These are phyloP conservation scores for Ommatoiulus sabulosus DNA, from an alignment of 2,888 invertebrate genomes.

Conservation along the genomic window DNA sequence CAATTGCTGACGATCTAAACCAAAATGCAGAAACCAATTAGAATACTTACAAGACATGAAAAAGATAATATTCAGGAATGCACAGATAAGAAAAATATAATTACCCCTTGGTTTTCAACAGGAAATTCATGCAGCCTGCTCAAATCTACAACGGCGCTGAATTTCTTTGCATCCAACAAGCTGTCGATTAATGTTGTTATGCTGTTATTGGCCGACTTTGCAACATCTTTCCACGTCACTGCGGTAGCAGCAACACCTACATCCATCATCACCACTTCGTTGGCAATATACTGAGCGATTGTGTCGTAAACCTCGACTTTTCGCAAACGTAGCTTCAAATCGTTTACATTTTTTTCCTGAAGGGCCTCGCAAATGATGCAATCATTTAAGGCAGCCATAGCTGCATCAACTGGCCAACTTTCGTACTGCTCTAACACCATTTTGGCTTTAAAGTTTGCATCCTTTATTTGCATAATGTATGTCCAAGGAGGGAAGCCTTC, in stretches of 20 bases:
- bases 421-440: slow-evolving; percentile 16
- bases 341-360: not conserved
- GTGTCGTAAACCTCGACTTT: slow-evolving; percentile 7
- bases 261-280: not conserved
- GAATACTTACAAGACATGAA: not conserved
- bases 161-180: not conserved
- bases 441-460: not conserved
- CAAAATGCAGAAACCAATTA: not conserved
- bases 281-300: not conserved
- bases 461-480: slow-evolving; percentile 47
- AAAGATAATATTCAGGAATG: not conserved
- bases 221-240: not conserved
- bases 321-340: not conserved
- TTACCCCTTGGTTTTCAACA: slow-evolving; percentile 35
- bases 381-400: slow-evolving; percentile 34
- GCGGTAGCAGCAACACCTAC: not conserved
- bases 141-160: slow-evolving; percentile 43
- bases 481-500: slow-evolving; percentile 22
- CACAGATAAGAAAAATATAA: not conserved
- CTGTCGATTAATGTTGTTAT: not conserved
- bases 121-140: slow-evolving; percentile 49
- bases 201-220: not conserved
- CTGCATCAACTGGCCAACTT: slow-evolving; percentile 52
- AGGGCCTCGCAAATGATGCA: not conserved
- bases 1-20: slow-evolving; percentile 47